phyloP scores from a whole-genome alignment of 2,113 vertebrate genomes.

The Pseudopodoces humilis region DNA sequence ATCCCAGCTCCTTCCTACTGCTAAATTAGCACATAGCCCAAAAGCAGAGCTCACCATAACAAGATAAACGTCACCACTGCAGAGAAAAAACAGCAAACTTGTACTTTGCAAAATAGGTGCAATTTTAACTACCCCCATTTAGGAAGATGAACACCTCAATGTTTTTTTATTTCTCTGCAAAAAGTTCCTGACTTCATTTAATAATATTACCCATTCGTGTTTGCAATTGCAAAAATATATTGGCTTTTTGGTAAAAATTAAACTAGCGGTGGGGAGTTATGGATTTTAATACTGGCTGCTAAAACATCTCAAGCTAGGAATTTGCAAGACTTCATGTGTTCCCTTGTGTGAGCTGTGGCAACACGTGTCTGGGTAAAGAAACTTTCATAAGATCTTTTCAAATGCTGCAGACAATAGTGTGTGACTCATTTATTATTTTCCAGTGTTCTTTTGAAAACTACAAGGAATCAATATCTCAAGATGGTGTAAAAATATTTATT shows the following conservation, averaged over 20 bases:
- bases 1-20: not conserved
- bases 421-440: not conserved
- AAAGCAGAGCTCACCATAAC: not conserved
- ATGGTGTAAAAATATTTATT: not conserved
- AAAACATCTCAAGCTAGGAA: not conserved
- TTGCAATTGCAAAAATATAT: not conserved
- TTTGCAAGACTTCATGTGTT: not conserved
- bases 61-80: not conserved
- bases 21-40: not conserved
- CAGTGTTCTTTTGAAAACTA: not conserved
- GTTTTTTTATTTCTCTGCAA: not conserved
- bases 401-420: not conserved
- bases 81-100: not conserved
- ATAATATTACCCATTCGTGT: not conserved
- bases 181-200: not conserved
- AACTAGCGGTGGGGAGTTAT: fast-evolving
- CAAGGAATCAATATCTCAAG: not conserved
- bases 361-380: not conserved
- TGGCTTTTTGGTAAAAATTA: not conserved
- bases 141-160: not conserved
- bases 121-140: not conserved
- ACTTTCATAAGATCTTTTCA: not conserved
- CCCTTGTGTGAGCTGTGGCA: fast-evolving
- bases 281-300: not conserved
- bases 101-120: not conserved